Conservation (phyloP, 2,888 invertebrate species). For the Anorthoa munda region DNA sequence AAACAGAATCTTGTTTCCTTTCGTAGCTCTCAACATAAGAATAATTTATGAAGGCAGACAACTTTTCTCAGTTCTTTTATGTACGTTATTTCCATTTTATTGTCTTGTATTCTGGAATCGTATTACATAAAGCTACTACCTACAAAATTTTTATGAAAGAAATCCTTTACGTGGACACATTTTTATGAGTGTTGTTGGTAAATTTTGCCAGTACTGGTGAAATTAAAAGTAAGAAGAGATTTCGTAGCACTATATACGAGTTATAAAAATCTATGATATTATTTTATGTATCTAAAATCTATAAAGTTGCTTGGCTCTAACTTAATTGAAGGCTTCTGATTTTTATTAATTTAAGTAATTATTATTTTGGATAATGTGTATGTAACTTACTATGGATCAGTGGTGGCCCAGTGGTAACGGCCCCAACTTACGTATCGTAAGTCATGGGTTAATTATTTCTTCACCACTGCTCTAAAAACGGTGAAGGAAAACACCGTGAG, state of each 20-base stretch:
- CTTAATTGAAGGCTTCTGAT: not conserved
- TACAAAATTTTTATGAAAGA: conserved; percentile 61
- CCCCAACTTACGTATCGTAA: too few relatives aligned
- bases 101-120: conserved; percentile 57
- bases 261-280: not conserved
- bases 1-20: conserved; percentile 55
- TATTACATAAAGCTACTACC: conserved; percentile 55
- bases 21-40: conserved; percentile 59
- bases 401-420: too few relatives aligned
- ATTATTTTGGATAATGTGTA: not conserved
- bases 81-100: conserved; percentile 65
- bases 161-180: conserved; percentile 39
- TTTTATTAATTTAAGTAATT: not conserved
- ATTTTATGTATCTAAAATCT: not conserved
- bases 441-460: too few relatives aligned
- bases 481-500: too few relatives aligned
- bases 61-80: conserved; percentile 59
- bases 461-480: too few relatives aligned
- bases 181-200: conserved; percentile 52
- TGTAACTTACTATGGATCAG: too few relatives aligned
- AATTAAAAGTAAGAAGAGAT: conserved; percentile 46
- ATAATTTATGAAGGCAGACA: conserved; percentile 61
- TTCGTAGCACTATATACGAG: not conserved
- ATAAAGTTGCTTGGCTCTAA: not conserved
- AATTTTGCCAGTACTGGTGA: conserved; percentile 46